Evolutionary conservation across 2,797 vertebrate genomes (phyloP).

Genomic region (Rhynchotus rufescens): DNA sequence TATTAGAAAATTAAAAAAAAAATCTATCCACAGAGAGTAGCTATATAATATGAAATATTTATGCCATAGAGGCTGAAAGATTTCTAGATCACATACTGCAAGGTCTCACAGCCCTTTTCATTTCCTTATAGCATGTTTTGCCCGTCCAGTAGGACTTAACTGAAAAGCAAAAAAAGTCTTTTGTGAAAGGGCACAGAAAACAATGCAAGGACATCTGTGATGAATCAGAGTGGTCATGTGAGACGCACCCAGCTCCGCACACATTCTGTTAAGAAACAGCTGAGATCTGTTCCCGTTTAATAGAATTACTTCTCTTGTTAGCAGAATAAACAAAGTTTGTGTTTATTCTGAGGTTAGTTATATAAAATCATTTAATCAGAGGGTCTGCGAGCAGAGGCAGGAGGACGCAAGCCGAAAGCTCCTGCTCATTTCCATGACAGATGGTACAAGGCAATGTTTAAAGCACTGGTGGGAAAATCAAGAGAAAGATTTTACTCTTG

Average conservation of each 20-base stretch:
- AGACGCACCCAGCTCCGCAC: slow-evolving; percentile 25
- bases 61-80: not conserved
- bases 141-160: not conserved
- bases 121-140: not conserved
- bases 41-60: not conserved
- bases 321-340: slow-evolving; percentile 53
- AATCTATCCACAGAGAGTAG: not conserved
- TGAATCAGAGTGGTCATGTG: slow-evolving; percentile 4
- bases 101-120: not conserved
- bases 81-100: not conserved
- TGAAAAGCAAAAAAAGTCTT: not conserved
- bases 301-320: slow-evolving; percentile 15
- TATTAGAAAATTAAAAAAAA: not conserved
- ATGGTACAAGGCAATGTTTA: slow-evolving; percentile 15
- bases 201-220: slow-evolving; percentile 19
- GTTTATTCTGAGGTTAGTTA: slow-evolving; percentile 39
- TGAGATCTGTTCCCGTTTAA: slow-evolving; percentile 33
- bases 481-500: slow-evolving; percentile 15
- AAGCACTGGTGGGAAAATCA: slow-evolving; percentile 36
- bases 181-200: slow-evolving; percentile 1
- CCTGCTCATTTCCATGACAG: slow-evolving; percentile 25
- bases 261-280: slow-evolving; percentile 24
- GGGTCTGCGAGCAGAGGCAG: slow-evolving; percentile 8
- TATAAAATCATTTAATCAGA: not conserved
- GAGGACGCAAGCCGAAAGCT: not conserved